A percentile compares a stretch with the other conserved stretches of the same genome.
These are phyloP conservation scores for Bombus difficillimus DNA, from an alignment of 1,140 invertebrate genomes.

Conservation along the genomic window DNA sequence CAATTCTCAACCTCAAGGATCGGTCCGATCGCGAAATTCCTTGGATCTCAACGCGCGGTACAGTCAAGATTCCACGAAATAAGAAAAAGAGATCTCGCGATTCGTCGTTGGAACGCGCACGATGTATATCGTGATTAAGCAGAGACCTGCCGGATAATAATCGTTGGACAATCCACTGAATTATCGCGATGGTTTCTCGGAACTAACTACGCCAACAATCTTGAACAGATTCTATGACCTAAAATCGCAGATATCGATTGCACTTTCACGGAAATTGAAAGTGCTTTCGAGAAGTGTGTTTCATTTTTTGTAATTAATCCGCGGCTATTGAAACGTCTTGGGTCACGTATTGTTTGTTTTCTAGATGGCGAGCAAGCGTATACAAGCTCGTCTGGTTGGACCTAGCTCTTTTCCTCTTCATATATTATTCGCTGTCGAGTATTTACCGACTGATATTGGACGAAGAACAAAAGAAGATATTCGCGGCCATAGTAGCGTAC, in stretches of 20 bases:
- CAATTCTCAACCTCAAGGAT: not conserved
- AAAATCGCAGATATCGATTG: not conserved
- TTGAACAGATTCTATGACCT: not conserved
- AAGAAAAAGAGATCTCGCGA: not conserved
- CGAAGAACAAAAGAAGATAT: constrained; percentile 85
- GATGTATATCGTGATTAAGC: not conserved
- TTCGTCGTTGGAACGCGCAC: constrained; percentile 22
- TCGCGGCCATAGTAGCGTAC: constrained; percentile 90
- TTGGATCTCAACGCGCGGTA: too few species aligned
- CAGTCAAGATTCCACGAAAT: not conserved
- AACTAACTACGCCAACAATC: not conserved
- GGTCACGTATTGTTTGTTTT: constrained; percentile 45
- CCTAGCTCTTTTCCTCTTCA: constrained; percentile 84
- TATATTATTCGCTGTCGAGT: constrained; percentile 85
- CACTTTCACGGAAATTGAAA: too few species aligned
- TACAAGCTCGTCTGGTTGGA: constrained; percentile 90
- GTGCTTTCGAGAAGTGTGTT: too few species aligned
- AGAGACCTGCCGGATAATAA: not conserved
- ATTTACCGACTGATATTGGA: constrained; percentile 84
- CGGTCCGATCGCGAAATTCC: not conserved
- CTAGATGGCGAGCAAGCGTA: constrained; percentile 88
- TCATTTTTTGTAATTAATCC: too few species aligned
- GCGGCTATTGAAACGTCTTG: too few species aligned
- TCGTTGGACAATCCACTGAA: not conserved
- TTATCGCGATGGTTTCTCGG: not conserved